Base-by-base conservation (phyloP, 2,113 vertebrate genomes). In the Agapornis roseicollis region DNA sequence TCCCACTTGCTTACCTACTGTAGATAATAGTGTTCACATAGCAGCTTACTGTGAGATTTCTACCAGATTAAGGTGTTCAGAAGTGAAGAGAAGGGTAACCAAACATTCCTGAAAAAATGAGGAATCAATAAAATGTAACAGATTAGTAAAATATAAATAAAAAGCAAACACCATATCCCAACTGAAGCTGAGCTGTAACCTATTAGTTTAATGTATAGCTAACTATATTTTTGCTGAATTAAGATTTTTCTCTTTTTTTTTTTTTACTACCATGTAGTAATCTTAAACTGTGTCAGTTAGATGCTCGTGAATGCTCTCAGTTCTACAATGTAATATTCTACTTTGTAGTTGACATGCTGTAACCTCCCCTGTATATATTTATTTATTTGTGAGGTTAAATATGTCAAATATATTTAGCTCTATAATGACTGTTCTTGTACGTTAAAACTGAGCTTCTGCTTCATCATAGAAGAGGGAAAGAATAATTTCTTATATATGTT, bases 381-480 rank as follows among this genome's bases (percentile, higher is more conserved):
- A 98, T 98, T 98, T 98, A 98, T 98, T 98, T 98, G 73, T 97
- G 93, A 97, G 97, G 97, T 97, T 97, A 96, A 97, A 96, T 97
- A 85, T 98, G 97, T 98, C 96, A 96, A 83, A 91, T 91, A 89
- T 97, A 95, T 91, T 64, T 83, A 97, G 93, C 90, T 96, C 93
- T 89, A 47, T 79, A 81, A 89, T 89, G 69, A 93, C 85, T 92
- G 68, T 88, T 81, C 49, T 94, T 94, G 31, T 95, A 86, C 84
- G 95, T 96, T 94, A 94, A 93, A 96, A 52, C 25, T 92, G 93
- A 94, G 76, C 76, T 97, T 97, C 74, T 94, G 31, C 87, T 93
- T 94, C n/a, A 80, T 80, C 68, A n/a, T 93, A 91, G 81, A 84
- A 82, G 50, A 97, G 35, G 53, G 60, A 93, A 90, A 95, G 53